These are phyloP conservation scores for Tamandua tetradactyla DNA, from an alignment of 2,797 vertebrate species.

Conservation along the genomic window DNA sequence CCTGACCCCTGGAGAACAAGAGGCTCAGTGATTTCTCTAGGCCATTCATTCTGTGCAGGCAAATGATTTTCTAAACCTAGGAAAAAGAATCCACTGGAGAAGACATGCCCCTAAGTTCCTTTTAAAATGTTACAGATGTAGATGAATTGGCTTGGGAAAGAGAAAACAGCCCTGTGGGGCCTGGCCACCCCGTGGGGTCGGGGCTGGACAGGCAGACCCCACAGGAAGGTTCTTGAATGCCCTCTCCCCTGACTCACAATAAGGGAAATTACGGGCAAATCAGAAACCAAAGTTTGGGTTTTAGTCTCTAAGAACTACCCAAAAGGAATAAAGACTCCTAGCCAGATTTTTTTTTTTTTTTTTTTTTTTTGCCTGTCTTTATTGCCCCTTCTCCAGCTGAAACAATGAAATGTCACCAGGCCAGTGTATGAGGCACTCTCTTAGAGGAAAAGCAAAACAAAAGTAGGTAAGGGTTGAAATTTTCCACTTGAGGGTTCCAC, in stretches of 20 bases:
- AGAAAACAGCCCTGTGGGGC: background rate
- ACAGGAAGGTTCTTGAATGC: background rate
- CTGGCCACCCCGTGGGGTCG: background rate
- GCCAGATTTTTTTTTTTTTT: background rate
- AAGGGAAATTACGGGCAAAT: background rate
- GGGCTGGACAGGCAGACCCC: background rate
- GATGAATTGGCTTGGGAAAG: slow-evolving; percentile 64
- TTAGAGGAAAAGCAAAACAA: background rate
- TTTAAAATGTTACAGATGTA: slow-evolving; percentile 44
- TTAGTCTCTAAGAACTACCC: background rate
- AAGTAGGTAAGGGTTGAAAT: background rate
- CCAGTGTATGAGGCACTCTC: fast-evolving
- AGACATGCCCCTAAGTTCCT: slow-evolving; percentile 24
- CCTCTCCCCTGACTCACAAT: background rate
- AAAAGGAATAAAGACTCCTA: background rate
- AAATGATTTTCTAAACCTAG: slow-evolving; percentile 46
- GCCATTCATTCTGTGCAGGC: slow-evolving; percentile 58
- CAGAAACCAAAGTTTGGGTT: slow-evolving; percentile 3
- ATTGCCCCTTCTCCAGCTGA: background rate
- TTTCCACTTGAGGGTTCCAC: background rate
- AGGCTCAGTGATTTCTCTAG: background rate
- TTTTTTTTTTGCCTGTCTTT: background rate
- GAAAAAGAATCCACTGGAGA: slow-evolving; percentile 43
- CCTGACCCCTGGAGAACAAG: slow-evolving; percentile 51
- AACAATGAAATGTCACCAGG: background rate